Base-by-base conservation (phyloP, 1,140 invertebrate species). In the Tetramorium simillimum region DNA sequence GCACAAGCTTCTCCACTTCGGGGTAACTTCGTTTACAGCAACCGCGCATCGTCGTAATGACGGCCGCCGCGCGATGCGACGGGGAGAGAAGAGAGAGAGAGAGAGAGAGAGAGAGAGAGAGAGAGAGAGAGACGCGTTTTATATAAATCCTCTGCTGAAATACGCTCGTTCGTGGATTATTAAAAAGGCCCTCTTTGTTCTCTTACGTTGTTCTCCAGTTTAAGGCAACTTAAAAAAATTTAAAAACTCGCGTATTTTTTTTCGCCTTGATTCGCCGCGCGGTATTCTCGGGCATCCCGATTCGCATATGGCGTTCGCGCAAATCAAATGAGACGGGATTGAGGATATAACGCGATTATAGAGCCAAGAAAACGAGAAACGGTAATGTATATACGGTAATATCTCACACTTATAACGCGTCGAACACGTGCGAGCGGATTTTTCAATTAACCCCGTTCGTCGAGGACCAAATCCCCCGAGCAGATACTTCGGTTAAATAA, bases 401-500 rank as follows among this genome's bases (percentile, higher is more conserved):
- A 81, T 70, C 65, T 70, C 76, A 18, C 63, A 43, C 63, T 70
- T 70, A n/a, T 81, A 69, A 70, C 65, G 37, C 46, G 33, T 40
- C 51, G 24, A 21, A 72, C 78, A 82, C 67, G 80, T 33, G 63
- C 67, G 69, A 49, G 69, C 53, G 80, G 53, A 84, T 84, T 84
- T 84, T 84, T 84, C 80, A 84, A 84, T 84, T 84, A 84, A 84
- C 53, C 53, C 69, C 69, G 33, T 75, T 84, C 67, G 67, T 21
- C 69, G 67, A 46, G 67, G 18, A 73, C 40, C n/a, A 73, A 82
- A 84, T 84, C 69, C 69, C 69, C 53, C n/a, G 56, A 60, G 80
- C 80, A 40, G 40, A 84, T 84, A 53, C 80, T 62, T 75, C 53
- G 53, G 69, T 84, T 84, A 84, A 84, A 84, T 84, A 84, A 84